Percentiles rank a stretch among this genome's conserved stretches.
Evolutionary conservation across 2,797 vertebrate genomes (phyloP).

Genomic region (Emydoidea blandingii): DNA sequence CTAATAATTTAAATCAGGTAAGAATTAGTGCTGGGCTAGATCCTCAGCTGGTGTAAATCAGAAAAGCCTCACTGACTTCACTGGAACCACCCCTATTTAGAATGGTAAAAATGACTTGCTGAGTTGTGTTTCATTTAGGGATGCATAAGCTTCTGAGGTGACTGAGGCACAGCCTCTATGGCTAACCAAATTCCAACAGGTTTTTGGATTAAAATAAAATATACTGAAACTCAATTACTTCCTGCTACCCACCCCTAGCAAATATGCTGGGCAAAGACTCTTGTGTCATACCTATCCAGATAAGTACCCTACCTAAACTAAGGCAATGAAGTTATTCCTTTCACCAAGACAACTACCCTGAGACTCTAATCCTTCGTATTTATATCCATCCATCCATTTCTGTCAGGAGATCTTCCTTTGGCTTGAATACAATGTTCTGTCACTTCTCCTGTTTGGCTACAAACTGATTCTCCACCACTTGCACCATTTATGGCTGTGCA

Average conservation of each 20-base stretch:
- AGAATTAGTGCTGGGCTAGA: background rate
- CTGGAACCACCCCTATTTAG: background rate
- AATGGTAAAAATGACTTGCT: background rate
- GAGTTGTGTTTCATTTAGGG: background rate
- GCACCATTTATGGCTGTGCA: background rate
- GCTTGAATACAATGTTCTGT: background rate
- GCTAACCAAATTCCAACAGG: background rate
- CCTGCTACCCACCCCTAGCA: background rate
- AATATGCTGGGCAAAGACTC: background rate
- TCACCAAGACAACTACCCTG: background rate
- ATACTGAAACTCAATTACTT: background rate
- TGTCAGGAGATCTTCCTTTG: background rate
- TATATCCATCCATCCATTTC: background rate
- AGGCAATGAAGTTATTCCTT: background rate
- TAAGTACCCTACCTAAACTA: background rate
- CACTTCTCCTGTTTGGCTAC: background rate
- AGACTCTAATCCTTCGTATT: background rate
- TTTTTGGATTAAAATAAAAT: background rate
- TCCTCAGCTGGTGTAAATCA: background rate
- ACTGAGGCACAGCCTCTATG: background rate
- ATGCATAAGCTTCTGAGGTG: background rate
- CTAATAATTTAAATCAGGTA: fast-evolving
- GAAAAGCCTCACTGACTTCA: background rate
- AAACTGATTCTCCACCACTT: background rate
- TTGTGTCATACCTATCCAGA: background rate